A percentile compares a stretch with the other conserved stretches of the same genome.
Evolutionary conservation across 2,113 vertebrate genomes (phyloP).

Genomic region (Solea solea): DNA sequence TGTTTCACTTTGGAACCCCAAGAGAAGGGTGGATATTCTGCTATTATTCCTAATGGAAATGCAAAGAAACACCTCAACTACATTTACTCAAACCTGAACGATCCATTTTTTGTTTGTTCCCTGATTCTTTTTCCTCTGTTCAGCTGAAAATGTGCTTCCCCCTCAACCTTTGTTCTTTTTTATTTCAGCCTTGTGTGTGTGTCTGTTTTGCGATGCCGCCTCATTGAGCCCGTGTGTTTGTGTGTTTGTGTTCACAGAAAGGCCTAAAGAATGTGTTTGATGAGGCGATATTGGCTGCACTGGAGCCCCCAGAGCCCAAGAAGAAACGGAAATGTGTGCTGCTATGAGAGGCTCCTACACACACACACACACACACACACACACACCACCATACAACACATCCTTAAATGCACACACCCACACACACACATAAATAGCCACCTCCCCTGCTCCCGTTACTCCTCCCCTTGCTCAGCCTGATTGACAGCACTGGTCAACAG

Average conservation of each 20-base stretch:
- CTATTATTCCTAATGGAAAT: too few relatives aligned
- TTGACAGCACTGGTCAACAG: conserved; percentile 66
- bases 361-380: conserved; percentile 1
- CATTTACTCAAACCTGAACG: too few relatives aligned
- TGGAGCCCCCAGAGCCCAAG: conserved; percentile 99
- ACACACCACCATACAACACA: conserved; percentile 35
- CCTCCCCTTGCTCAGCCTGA: conserved; percentile 73
- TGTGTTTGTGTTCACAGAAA: conserved; percentile 88
- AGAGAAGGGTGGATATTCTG: too few relatives aligned
- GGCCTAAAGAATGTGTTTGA: conserved; percentile 88
- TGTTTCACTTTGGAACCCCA: too few relatives aligned
- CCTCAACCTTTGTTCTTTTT: too few relatives aligned
- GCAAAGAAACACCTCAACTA: too few relatives aligned
- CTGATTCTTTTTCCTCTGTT: too few relatives aligned
- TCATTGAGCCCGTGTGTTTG: conserved; percentile 73
- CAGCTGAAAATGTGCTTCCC: too few relatives aligned
- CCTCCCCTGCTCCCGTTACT: conserved; percentile 2
- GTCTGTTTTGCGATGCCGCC: conserved; percentile 43
- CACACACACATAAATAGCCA: not conserved
- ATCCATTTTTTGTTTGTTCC: too few relatives aligned
- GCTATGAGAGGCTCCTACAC: conserved; percentile 89
- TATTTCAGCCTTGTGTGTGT: not conserved
- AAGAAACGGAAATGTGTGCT: conserved; percentile 99
- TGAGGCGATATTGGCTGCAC: conserved; percentile 97
- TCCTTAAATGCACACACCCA: conserved; percentile 22